Conservation (phyloP, 2,888 invertebrate species). For the Brenthis ino region DNA sequence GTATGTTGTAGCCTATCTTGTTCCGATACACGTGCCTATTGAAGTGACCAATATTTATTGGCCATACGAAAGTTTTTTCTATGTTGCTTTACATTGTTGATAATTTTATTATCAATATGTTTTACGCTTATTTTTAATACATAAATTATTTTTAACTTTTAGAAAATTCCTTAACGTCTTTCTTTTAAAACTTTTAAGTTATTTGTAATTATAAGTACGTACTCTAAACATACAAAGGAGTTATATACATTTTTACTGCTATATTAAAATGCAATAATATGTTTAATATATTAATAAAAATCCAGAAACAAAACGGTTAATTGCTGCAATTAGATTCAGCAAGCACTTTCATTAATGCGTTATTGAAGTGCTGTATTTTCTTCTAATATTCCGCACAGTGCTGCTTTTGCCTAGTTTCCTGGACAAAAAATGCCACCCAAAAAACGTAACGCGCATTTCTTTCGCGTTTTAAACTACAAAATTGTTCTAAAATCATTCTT, state of each 20-base stretch:
- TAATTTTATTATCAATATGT: neutral
- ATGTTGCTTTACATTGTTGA: constrained; percentile 1
- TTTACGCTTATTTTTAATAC: neutral
- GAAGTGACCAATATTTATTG: constrained; percentile 41
- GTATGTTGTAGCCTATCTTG: constrained; percentile 48
- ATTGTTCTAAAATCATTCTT: constrained; percentile 43
- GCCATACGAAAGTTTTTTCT: constrained; percentile 4
- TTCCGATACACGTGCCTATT: constrained; percentile 47
- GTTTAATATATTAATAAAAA: no score
- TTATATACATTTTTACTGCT: no score
- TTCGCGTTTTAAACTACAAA: constrained; percentile 46
- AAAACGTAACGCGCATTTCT: constrained; percentile 45
- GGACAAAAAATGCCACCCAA: constrained; percentile 56
- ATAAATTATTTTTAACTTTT: neutral
- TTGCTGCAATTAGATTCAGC: no score
- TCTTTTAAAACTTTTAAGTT: no score
- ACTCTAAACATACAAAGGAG: no score
- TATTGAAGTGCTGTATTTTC: neutral
- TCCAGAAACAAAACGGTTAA: no score
- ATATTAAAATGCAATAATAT: no score
- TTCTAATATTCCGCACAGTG: neutral
- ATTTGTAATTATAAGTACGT: no score
- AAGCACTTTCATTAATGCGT: neutral
- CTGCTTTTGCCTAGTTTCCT: neutral
- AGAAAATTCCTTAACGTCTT: no score